Conservation (phyloP, 2,797 vertebrate genomes). For the Echiichthys vipera region DNA sequence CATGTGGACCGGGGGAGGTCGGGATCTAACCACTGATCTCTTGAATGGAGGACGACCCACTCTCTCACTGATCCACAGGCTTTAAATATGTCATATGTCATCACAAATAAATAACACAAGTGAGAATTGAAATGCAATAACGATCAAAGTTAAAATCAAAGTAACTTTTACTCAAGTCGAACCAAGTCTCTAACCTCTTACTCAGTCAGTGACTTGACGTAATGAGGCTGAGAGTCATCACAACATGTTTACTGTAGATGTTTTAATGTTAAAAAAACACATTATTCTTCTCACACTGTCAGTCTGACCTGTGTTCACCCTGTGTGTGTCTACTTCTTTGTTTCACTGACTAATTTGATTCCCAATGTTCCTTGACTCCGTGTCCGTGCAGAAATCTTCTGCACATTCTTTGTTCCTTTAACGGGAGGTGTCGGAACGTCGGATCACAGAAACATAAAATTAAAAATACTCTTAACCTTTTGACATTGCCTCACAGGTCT, state of each 20-base stretch:
- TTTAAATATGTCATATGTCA: background rate
- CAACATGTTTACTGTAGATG: too few species aligned
- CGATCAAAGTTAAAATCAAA: background rate
- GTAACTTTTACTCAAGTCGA: background rate
- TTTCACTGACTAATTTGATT: background rate
- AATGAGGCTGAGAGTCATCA: background rate
- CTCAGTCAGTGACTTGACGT: background rate
- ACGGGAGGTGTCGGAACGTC: constrained; percentile 51
- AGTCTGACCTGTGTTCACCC: too few species aligned
- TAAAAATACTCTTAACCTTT: constrained; percentile 70
- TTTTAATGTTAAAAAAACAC: too few species aligned
- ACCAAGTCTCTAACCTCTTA: background rate
- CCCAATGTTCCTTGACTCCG: background rate
- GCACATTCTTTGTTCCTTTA: constrained; percentile 41
- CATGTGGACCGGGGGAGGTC: too few species aligned
- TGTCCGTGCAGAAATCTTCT: background rate
- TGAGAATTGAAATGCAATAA: background rate
- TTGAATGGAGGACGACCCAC: too few species aligned
- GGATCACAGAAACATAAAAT: constrained; percentile 72
- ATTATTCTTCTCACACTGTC: too few species aligned
- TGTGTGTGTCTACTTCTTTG: too few species aligned
- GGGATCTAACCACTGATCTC: too few species aligned
- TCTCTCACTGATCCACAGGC: too few species aligned
- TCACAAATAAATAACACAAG: background rate
- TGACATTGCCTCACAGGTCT: constrained; percentile 55